These are phyloP conservation scores for Selenia dentaria DNA, from an alignment of 2,888 invertebrate genomes.

Conservation along the genomic window DNA sequence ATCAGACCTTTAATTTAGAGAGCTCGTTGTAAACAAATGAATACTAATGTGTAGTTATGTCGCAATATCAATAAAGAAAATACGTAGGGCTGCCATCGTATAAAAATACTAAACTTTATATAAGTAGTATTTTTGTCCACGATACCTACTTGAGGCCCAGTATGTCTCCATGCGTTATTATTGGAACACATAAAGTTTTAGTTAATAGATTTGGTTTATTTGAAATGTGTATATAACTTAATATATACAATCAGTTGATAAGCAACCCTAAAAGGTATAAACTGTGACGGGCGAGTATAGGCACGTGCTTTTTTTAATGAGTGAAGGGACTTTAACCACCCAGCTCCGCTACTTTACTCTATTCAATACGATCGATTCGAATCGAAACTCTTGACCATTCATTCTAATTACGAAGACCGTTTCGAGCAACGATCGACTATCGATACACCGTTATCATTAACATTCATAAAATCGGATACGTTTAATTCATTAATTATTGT, in stretches of 20 bases:
- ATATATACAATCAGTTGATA: not conserved
- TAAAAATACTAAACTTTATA: too few species aligned
- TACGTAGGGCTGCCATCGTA: slow-evolving; percentile 10
- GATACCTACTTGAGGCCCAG: too few species aligned
- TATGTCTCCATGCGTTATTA: too few species aligned
- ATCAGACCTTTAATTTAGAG: slow-evolving; percentile 57
- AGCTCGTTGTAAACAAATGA: slow-evolving; percentile 63
- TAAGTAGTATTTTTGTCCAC: too few species aligned
- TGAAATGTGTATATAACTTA: too few species aligned
- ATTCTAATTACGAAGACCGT: slow-evolving; percentile 70
- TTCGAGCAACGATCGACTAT: slow-evolving; percentile 50
- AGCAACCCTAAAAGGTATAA: slow-evolving; percentile 14
- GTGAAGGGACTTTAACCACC: slow-evolving; percentile 50
- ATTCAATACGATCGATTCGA: slow-evolving; percentile 57
- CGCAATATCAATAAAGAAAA: slow-evolving; percentile 28
- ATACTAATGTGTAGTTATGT: slow-evolving; percentile 46
- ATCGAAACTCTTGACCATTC: slow-evolving; percentile 62
- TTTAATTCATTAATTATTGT: slow-evolving; percentile 75
- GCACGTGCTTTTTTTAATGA: slow-evolving; percentile 34
- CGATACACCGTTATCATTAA: slow-evolving; percentile 67
- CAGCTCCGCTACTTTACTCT: slow-evolving; percentile 50
- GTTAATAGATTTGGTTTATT: too few species aligned
- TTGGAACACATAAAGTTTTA: too few species aligned
- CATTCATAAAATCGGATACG: slow-evolving; percentile 71
- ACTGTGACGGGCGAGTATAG: slow-evolving; percentile 16